Percentiles rank a stretch among this genome's conserved stretches.
These are phyloP conservation scores for Gopherus flavomarginatus DNA, from an alignment of 2,113 vertebrate genomes.

Conservation along the genomic window DNA sequence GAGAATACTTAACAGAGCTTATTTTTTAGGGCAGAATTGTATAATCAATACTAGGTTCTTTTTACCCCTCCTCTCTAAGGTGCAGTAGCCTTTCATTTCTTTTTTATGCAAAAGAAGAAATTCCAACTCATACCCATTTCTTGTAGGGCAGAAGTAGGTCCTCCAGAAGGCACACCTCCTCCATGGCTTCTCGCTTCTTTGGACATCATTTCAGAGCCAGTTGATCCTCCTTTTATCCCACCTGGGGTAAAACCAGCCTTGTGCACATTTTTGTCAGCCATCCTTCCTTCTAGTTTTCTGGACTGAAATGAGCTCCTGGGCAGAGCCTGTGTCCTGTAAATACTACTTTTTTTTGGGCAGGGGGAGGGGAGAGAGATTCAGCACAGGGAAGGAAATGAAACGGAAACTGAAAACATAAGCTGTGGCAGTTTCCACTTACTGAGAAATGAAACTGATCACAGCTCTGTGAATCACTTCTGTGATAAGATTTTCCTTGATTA, in stretches of 20 bases:
- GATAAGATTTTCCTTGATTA: background rate
- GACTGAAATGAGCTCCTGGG: accelerated
- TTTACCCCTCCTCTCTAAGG: background rate
- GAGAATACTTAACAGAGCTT: background rate
- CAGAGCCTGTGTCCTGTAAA: background rate
- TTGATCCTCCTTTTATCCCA: background rate
- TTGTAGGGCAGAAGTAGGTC: constrained; percentile 46
- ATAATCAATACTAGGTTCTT: background rate
- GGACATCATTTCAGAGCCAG: constrained; percentile 42
- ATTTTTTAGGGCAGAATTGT: background rate
- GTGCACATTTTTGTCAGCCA: constrained; percentile 19
- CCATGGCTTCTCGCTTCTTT: accelerated
- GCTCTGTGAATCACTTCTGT: background rate
- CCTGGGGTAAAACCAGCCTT: constrained; percentile 34
- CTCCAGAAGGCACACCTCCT: constrained; percentile 27
- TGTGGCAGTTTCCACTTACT: background rate
- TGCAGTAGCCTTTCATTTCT: background rate
- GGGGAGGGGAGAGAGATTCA: background rate
- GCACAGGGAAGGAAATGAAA: background rate
- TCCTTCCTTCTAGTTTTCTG: background rate
- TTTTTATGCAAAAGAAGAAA: background rate
- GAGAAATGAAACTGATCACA: background rate
- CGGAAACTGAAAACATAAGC: background rate
- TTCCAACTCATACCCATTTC: constrained; percentile 21
- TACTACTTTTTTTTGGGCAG: background rate